These are phyloP conservation scores for Pipistrellus pygmaeus DNA, from an alignment of 2,797 vertebrate species.

Conservation along the genomic window DNA sequence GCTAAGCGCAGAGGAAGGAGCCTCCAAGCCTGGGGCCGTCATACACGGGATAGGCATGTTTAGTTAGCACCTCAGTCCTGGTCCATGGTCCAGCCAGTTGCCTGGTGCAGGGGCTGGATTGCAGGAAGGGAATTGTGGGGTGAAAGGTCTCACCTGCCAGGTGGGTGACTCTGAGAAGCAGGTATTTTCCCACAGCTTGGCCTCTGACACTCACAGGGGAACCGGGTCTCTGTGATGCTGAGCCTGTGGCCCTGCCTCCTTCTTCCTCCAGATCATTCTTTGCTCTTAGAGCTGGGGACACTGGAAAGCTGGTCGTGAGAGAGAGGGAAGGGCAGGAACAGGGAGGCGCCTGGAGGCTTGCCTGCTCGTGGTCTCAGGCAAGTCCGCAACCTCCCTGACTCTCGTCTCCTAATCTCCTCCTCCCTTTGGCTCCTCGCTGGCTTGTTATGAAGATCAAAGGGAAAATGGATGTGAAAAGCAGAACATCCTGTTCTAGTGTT, in stretches of 20 bases:
- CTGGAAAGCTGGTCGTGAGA: neutral
- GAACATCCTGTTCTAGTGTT: neutral
- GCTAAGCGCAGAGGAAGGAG: neutral
- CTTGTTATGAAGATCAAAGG: neutral
- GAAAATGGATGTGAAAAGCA: neutral
- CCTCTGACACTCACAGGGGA: neutral
- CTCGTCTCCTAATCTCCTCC: neutral
- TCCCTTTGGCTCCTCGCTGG: neutral
- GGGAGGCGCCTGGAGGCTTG: neutral
- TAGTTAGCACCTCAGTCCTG: neutral
- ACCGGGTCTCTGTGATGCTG: neutral
- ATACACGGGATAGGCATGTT: accelerated
- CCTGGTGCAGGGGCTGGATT: neutral
- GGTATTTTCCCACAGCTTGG: neutral
- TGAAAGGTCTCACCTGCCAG: neutral
- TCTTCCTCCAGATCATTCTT: neutral
- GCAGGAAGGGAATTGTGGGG: neutral
- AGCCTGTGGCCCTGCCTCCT: neutral
- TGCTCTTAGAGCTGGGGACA: neutral
- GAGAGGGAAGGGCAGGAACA: neutral
- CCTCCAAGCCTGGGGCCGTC: neutral
- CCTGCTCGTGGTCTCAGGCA: neutral
- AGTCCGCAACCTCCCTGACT: neutral
- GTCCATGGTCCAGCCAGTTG: neutral
- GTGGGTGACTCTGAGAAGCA: neutral